Base-by-base conservation (phyloP, 2,888 invertebrate species). In the Pomacea canaliculata region DNA sequence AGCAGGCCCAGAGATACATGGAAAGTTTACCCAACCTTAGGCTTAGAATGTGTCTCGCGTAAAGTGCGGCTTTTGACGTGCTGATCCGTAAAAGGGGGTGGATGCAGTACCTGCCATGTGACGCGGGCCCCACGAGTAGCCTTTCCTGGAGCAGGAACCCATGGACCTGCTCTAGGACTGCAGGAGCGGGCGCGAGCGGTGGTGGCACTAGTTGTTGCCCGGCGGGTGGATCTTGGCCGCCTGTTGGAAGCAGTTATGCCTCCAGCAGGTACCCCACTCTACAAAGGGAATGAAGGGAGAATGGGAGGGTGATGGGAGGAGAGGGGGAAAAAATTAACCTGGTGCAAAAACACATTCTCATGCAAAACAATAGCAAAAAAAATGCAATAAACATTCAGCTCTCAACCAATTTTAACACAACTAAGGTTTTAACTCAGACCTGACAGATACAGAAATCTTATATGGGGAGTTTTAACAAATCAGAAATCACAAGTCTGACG, bases 71-170 rank as follows among this genome's bases (percentile, higher is more conserved):
- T 63, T n/a, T 63, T 23, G 10, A 19, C 63, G 19, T 27, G n/a
- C 10, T 12, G 63, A 27, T 63, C 63, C 51, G 8, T 19, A 7
- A 63, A 18, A 63, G 63, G 63, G 23, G n/a, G 12, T 46, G 68
- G n/a, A 19, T 69, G 62, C 70, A 70, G 69, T 79, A 89, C 89
- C 88, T 89, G 87, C 88, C 88, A 89, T 56, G 86, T 82, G 16
- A 88, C 80, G 73, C 86, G 86, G 60, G 83, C 83, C 48, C 87
- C 85, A 73, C 85, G 87, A 12, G 88, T 85, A 46, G 89, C 85
- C 71, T 85, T 87, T 23, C 85, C 89, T n/a, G 90, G 90, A 0
- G 89, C 86, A n/a, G 90, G 90, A 0, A 90, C 87, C 89, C 89
- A 90, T 70, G 88, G 87, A 10, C 87, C 88, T 48, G 84, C 72